Percentiles rank a stretch among this genome's conserved stretches.
Evolutionary conservation across 92 coral and sea anemone species (phyloP).

Genomic region (Pocillopora meandrina): DNA sequence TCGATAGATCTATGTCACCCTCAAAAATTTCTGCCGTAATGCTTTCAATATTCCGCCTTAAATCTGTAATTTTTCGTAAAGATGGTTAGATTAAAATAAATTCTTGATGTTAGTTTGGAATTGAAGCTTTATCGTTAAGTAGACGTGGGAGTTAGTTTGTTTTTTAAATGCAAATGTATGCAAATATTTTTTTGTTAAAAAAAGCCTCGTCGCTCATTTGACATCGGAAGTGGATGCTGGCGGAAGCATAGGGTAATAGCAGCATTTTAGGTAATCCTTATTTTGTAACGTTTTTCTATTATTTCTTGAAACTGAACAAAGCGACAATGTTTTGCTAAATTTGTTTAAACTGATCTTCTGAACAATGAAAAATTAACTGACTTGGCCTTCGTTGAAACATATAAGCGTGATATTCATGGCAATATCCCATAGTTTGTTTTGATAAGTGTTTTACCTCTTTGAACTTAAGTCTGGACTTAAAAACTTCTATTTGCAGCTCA

Average conservation of each 20-base stretch:
- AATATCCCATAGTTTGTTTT: neutral
- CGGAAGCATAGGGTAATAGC: slow-evolving; percentile 17
- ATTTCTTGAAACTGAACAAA: neutral
- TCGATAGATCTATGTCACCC: neutral
- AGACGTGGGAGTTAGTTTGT: neutral
- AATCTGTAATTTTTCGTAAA: no score
- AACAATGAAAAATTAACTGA: no score
- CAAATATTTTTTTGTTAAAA: neutral
- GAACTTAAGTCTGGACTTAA: neutral
- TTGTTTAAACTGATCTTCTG: neutral
- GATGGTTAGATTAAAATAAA: no score
- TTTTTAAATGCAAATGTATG: slow-evolving; percentile 30
- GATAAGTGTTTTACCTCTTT: neutral
- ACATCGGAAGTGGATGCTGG: slow-evolving; percentile 33
- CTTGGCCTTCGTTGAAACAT: neutral
- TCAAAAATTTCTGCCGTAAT: neutral
- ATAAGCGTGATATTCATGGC: neutral
- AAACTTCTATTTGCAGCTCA: neutral
- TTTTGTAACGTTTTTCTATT: neutral
- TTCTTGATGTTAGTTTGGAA: neutral
- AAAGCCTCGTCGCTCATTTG: slow-evolving; percentile 15
- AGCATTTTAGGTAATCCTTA: slow-evolving; percentile 12
- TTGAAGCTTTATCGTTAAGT: neutral
- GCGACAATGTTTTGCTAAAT: neutral
- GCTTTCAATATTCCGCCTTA: no score